Percentiles rank a stretch among this genome's conserved stretches.
Evolutionary conservation across 1,140 invertebrate genomes (phyloP).

Genomic region (Drosophila insularis): DNA sequence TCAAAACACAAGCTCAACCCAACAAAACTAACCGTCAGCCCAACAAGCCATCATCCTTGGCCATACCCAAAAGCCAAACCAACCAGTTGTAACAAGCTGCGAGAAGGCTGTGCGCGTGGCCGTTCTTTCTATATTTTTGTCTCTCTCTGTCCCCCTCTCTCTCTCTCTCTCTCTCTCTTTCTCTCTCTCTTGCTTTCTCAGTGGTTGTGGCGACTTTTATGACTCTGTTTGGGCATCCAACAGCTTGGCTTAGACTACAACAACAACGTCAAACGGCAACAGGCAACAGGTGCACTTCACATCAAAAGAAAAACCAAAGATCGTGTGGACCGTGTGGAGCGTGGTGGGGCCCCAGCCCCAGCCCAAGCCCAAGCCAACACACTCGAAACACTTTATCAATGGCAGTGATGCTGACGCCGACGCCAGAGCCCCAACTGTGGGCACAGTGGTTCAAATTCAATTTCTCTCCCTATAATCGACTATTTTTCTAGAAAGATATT

Average conservation of each 20-base stretch:
- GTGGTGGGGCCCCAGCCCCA: neutral
- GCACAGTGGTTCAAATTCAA: slow-evolving; percentile 34
- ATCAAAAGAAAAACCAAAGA: slow-evolving; percentile 57
- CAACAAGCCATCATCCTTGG: slow-evolving; percentile 6
- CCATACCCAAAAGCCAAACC: slow-evolving; percentile 25
- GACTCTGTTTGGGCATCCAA: slow-evolving; percentile 69
- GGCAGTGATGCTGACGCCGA: slow-evolving; percentile 49
- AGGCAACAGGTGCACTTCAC: slow-evolving; percentile 77
- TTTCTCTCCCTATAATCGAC: no score
- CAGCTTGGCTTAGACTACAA: slow-evolving; percentile 52
- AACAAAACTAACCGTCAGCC: neutral
- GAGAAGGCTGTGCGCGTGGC: slow-evolving; percentile 29
- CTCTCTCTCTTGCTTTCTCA: neutral
- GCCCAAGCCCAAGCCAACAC: slow-evolving; percentile 35
- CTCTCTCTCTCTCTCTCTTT: no score
- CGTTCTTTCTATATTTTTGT: slow-evolving; percentile 33
- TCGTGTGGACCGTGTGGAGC: slow-evolving; percentile 6
- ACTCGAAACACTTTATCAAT: slow-evolving; percentile 79
- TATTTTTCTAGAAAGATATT: no score
- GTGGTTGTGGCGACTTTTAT: slow-evolving; percentile 73
- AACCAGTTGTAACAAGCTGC: slow-evolving; percentile 76
- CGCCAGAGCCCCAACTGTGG: neutral
- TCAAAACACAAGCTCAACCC: slow-evolving; percentile 2
- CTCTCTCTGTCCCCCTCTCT: no score
- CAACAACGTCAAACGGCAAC: slow-evolving; percentile 7